phyloP scores from a whole-genome alignment of 2,797 vertebrate genomes.

The Discoglossus pictus region DNA sequence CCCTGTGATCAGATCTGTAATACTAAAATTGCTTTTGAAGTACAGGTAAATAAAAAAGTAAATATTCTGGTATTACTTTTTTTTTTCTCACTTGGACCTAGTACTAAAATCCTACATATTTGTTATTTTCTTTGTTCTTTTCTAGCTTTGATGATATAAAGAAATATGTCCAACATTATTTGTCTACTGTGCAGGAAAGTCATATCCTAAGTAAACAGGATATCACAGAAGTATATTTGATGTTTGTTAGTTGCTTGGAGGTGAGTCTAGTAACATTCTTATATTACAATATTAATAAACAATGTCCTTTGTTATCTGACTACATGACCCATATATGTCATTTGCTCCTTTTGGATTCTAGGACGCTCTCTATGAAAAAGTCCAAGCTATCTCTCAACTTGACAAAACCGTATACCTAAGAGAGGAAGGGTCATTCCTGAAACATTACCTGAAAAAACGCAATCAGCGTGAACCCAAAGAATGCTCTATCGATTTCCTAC shows the following conservation, averaged over 20 bases:
- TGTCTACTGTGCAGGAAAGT: conserved; percentile 75
- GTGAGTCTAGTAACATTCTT: conserved; percentile 60
- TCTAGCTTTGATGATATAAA: conserved; percentile 85
- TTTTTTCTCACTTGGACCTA: no score
- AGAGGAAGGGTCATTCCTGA: conserved; percentile 73
- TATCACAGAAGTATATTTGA: conserved; percentile 84
- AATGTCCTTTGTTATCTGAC: neutral
- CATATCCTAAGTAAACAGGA: conserved; percentile 74
- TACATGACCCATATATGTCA: no score
- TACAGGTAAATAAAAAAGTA: conserved; percentile 84
- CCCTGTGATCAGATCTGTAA: conserved; percentile 87
- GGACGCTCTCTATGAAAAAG: conserved; percentile 88
- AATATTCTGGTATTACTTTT: no score
- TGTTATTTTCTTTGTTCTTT: conserved; percentile 47
- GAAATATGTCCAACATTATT: conserved; percentile 77
- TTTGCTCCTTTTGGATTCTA: conserved; percentile 52
- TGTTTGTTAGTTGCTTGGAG: conserved; percentile 92
- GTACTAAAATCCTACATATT: no score
- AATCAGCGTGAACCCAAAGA: conserved; percentile 16
- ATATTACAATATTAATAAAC: neutral
- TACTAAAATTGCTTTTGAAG: conserved; percentile 92
- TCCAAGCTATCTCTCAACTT: no score
- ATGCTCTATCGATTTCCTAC: conserved; percentile 77
- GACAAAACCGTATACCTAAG: conserved; percentile 55
- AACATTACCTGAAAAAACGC: conserved; percentile 47